Evolutionary conservation across 2,888 invertebrate genomes (phyloP).

Genomic region (Drosophila recens): DNA sequence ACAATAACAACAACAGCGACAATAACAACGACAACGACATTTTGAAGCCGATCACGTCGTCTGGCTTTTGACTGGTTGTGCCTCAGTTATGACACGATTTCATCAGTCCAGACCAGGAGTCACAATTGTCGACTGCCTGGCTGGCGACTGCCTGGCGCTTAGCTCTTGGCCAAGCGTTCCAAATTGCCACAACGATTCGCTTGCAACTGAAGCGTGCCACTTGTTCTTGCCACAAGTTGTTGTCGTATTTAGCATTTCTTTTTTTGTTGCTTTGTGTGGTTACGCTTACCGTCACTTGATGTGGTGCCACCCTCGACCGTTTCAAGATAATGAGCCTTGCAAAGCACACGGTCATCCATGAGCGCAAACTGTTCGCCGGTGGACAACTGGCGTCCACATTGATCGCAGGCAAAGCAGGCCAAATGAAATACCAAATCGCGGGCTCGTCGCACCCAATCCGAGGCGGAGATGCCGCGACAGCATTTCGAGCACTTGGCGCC

Average conservation of each 20-base stretch:
- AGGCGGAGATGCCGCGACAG: slow-evolving; percentile 95
- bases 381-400: slow-evolving; percentile 95
- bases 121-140: slow-evolving; percentile 7
- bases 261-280: slow-evolving; percentile 16
- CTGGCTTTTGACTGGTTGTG: slow-evolving; percentile 57
- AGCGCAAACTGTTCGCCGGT: slow-evolving; percentile 99
- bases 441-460: slow-evolving; percentile 99
- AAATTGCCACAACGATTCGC: slow-evolving; percentile 68
- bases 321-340: slow-evolving; percentile 98
- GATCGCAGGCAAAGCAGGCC: slow-evolving; percentile 99
- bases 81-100: slow-evolving; percentile 79
- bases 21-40: slow-evolving; percentile 52
- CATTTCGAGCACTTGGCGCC: slow-evolving; percentile 99
- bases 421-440: slow-evolving; percentile 97
- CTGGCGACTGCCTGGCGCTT: slow-evolving; percentile 72
- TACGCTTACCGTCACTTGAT: slow-evolving; percentile 92
- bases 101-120: slow-evolving; percentile 63
- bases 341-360: slow-evolving; percentile 96
- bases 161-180: slow-evolving; percentile 54
- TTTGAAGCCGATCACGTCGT: slow-evolving; percentile 74
- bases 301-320: slow-evolving; percentile 96
- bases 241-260: slow-evolving; percentile 16
- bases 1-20: slow-evolving; percentile 15
- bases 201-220: slow-evolving; percentile 61
- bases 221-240: slow-evolving; percentile 48